Conservation (phyloP, 92 coral and sea anemone species). For the Palythoa heliodiscus region DNA sequence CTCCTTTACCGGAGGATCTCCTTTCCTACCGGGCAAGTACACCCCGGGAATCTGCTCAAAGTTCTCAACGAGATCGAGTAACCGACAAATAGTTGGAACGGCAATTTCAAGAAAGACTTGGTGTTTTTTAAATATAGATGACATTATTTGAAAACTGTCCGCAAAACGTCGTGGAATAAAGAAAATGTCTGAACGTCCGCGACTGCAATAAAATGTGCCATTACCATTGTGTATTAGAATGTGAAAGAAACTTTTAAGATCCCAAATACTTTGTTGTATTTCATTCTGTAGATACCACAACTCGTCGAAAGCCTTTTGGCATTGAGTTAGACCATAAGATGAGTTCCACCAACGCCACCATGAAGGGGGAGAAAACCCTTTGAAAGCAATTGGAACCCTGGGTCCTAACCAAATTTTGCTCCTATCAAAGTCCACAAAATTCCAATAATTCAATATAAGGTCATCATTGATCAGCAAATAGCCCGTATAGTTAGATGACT, state of each 20-base stretch:
- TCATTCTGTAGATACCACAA: constrained; percentile 53
- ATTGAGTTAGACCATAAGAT: constrained; percentile 70
- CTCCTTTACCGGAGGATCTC: constrained; percentile 73
- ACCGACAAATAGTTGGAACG: constrained; percentile 81
- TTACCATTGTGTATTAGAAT: constrained; percentile 61
- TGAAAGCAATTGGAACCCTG: constrained; percentile 51
- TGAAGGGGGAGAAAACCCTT: constrained; percentile 50
- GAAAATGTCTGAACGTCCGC: constrained; percentile 87
- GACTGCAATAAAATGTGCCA: constrained; percentile 60
- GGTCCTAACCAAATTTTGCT: constrained; percentile 88
- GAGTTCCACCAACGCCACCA: constrained; percentile 93
- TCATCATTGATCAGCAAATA: constrained; percentile 85
- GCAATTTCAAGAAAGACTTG: constrained; percentile 86
- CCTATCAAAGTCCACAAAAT: constrained; percentile 60
- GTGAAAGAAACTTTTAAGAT: constrained; percentile 40
- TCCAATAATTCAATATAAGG: constrained; percentile 87
- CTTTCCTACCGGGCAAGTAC: constrained; percentile 80
- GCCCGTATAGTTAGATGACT: constrained; percentile 58
- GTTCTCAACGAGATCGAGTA: constrained; percentile 65
- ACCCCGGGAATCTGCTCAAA: constrained; percentile 80
- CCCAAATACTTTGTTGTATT: constrained; percentile 32
- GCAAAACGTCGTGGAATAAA: constrained; percentile 77
- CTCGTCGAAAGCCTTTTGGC: constrained; percentile 80
- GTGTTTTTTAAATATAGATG: constrained; percentile 80
- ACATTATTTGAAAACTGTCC: constrained; percentile 59